A percentile compares a stretch with the other conserved stretches of the same genome.
phyloP scores from a whole-genome alignment of 1,140 invertebrate genomes.

The Theocolax elegans region DNA sequence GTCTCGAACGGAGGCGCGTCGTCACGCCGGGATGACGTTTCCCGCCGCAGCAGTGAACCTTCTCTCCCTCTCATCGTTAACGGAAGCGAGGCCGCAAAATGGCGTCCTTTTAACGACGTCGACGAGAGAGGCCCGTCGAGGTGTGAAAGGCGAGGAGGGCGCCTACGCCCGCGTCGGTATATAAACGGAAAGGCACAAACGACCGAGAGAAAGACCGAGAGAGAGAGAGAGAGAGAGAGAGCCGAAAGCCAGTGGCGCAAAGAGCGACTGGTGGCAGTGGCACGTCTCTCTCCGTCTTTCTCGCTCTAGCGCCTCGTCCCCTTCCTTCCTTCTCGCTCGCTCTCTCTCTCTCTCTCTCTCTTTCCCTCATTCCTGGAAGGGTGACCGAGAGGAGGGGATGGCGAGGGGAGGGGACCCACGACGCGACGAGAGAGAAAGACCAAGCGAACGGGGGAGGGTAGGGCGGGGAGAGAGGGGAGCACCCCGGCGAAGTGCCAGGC shows the following conservation, averaged over 20 bases:
- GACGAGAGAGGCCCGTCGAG: conserved; percentile 41
- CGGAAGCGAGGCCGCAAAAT: conserved; percentile 65
- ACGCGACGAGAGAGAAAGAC: too few relatives aligned
- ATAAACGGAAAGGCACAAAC: conserved; percentile 22
- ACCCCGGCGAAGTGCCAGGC: background rate
- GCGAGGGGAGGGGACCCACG: background rate
- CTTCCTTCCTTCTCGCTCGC: too few relatives aligned
- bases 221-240: conserved; percentile 25
- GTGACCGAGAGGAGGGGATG: conserved; percentile 29
- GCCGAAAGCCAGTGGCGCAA: conserved; percentile 36
- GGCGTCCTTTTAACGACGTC: conserved; percentile 47
- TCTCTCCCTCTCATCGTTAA: conserved; percentile 53
- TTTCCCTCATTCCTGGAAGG: conserved; percentile 36
- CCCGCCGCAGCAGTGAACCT: conserved; percentile 51
- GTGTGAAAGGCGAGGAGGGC: conserved; percentile 59
- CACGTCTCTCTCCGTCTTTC: conserved; percentile 9
- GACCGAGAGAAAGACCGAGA: conserved; percentile 22
- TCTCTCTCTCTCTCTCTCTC: conserved; percentile 30
- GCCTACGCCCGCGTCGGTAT: conserved; percentile 42
- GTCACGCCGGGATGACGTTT: conserved; percentile 56
- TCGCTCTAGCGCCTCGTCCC: conserved; percentile 30
- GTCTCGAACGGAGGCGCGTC: conserved; percentile 1
- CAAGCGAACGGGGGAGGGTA: background rate
- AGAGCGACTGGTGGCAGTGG: conserved; percentile 34
- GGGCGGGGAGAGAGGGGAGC: background rate